A percentile compares a stretch with the other conserved stretches of the same genome.
These are phyloP conservation scores for Chrysaora quinquecirrha DNA, from an alignment of 30 jellyfish, hydroid and myxozoan species.

Conservation along the genomic window DNA sequence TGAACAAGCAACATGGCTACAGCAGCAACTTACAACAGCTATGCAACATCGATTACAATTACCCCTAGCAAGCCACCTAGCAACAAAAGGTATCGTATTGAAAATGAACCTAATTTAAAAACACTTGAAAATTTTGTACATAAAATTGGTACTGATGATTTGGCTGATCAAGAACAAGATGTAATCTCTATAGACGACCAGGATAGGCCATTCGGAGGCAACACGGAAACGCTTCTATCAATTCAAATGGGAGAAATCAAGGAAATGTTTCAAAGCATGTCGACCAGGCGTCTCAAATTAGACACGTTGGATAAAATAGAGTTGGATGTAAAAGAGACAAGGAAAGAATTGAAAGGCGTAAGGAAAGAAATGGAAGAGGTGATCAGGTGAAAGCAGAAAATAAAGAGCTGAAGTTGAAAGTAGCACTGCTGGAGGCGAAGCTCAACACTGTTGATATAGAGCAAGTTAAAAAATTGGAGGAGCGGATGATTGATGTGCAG, in stretches of 20 bases:
- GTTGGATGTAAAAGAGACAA: background rate
- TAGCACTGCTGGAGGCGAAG: background rate
- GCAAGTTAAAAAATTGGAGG: background rate
- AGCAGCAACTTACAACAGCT: background rate
- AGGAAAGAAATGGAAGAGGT: background rate
- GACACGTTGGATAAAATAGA: background rate
- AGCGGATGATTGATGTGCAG: background rate
- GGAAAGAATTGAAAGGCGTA: background rate
- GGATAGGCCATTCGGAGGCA: background rate
- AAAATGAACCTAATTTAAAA: background rate
- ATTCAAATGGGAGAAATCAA: background rate
- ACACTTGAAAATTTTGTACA: background rate
- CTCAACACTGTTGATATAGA: background rate
- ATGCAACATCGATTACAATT: background rate
- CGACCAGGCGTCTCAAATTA: background rate
- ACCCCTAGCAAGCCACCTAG: background rate
- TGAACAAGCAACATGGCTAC: no score
- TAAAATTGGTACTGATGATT: background rate
- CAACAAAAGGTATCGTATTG: background rate
- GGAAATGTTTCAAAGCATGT: background rate
- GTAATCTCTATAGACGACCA: no score
- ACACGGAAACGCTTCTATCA: background rate
- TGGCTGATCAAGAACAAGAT: background rate
- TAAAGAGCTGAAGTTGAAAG: background rate
- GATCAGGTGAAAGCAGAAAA: background rate